Base-by-base conservation (phyloP, 2,797 vertebrate species). In the Vipera ursinii region DNA sequence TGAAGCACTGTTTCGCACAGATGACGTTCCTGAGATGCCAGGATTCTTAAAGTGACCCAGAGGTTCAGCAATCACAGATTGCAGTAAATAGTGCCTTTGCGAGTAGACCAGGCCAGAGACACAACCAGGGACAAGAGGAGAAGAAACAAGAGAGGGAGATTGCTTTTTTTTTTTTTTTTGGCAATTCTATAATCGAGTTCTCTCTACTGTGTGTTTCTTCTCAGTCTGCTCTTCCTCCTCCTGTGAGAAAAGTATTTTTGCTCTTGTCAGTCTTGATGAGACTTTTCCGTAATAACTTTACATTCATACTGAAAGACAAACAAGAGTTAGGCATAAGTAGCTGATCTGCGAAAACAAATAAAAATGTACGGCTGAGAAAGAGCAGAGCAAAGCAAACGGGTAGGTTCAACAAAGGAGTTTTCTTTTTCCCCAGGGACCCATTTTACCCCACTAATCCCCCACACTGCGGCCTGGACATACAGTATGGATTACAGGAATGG, bases 271-370 rank as follows among this genome's bases (percentile, higher is more conserved):
- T 99, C 99, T 95, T 98, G 98, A 3, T 99, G 99, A 94, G 95
- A 98, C 97, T 99, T 99, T 94, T 99, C 99, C 96, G 98, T 98
- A 90, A 98, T 97, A 92, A 99, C 98, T 96, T 98, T 99, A 96
- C 98, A 98, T 97, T 99, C 99, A 95, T 99, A 99, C 99, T 99
- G 97, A 90, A 97, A 97, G 97, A 96, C 3, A 97, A 91, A 86
- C 44, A 92, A 9, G 22, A 94, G 95, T 55, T 92, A 57, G 63
- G 94, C 26, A 93, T 88, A 94, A 90, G 87, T 87, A 13, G 38
- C 61, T 9, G 89, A 3, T 65, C 69, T 17, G 12, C 2, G 26
- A 26, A 57, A 38, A 48, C 55, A 65, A 65, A 91, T 51, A 65
- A 38, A 48, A 86, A 55, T 73, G 69, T 44, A 61, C 53, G 61